Percentiles rank a stretch among this genome's conserved stretches.
phyloP scores from a whole-genome alignment of 2,113 vertebrate genomes.

The Synodontis membranacea region DNA sequence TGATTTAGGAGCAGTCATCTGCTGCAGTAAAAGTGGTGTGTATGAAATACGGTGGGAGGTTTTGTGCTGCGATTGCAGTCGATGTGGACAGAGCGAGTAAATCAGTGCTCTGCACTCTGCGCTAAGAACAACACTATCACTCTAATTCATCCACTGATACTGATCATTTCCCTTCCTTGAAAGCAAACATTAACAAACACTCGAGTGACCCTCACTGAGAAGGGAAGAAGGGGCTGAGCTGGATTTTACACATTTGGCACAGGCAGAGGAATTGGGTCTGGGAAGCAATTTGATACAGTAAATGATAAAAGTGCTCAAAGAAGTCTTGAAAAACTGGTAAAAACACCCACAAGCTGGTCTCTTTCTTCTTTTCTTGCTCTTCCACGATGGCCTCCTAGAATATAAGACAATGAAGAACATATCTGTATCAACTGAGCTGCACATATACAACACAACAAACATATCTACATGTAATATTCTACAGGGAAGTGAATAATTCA shows the following conservation, averaged over 20 bases:
- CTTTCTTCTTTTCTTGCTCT: slow-evolving; percentile 95
- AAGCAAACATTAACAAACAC: slow-evolving; percentile 38
- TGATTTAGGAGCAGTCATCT: slow-evolving; percentile 50
- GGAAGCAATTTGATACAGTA: background rate
- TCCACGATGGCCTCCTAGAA: slow-evolving; percentile 93
- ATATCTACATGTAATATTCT: background rate
- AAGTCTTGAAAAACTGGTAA: background rate
- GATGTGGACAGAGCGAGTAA: slow-evolving; percentile 46
- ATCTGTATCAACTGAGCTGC: background rate
- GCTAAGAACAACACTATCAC: slow-evolving; percentile 10
- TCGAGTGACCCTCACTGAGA: slow-evolving; percentile 4
- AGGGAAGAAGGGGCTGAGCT: background rate
- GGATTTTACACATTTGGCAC: slow-evolving; percentile 18
- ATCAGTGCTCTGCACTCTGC: slow-evolving; percentile 44
- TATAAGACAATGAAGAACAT: slow-evolving; percentile 36
- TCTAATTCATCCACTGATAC: slow-evolving; percentile 42
- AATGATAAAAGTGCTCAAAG: background rate
- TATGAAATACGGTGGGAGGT: slow-evolving; percentile 53
- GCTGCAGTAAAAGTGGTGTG: slow-evolving; percentile 44
- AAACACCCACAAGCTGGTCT: slow-evolving; percentile 87
- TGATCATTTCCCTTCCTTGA: slow-evolving; percentile 34
- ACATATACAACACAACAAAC: background rate
- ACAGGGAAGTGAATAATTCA: background rate
- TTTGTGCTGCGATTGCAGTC: slow-evolving; percentile 54
- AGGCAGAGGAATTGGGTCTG: slow-evolving; percentile 1